Evolutionary conservation across 1,140 invertebrate species (phyloP), one percentile per base, ranked within the genome.

Genomic region (Pseudobourletiella spinata): DNA sequence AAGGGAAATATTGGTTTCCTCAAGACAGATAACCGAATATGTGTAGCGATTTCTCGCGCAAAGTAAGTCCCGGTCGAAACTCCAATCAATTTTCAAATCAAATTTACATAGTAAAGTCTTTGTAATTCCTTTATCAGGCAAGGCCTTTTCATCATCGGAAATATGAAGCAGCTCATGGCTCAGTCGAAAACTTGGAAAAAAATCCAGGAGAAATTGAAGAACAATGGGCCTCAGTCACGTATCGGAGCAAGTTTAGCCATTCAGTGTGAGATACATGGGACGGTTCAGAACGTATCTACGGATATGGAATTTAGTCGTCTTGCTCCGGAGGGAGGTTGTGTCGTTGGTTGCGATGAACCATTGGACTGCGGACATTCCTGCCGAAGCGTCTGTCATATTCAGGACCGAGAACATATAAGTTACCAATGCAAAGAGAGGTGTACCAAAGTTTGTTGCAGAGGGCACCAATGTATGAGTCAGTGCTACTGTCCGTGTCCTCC

Each of bases 71-170:
- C n/a, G n/a, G n/a, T n/a, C n/a, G n/a, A n/a, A 44, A 35, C 11
- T 26, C 28, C n/a, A 14, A 30, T 74, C 82, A 29, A 71, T 82
- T 11, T 63, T 82, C 29, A 81, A 80, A 1, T 69, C 18, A 14
- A 18, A 42, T 42, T 18, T 64, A 73, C 26, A 72, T 74, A 14
- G 71, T 70, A 14, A 73, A 67, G 18, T 77, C 82, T 59, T 82
- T 80, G 16, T 82, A 42, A 14, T n/a, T n/a, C n/a, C n/a, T n/a
- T n/a, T n/a, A n/a, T 72, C 71, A 80, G 79, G 65, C 76, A 75
- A 50, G 82, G 81, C 1, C 69, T 84, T 24, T 83, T 74, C 71
- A 74, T 78, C 20, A 74, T 81, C 46, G 81, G 80, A 28, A 82
- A 84, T 71, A 76, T 81, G 63, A 69, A 76, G 35, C 25, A 63